Evolutionary conservation across 2,113 vertebrate genomes (phyloP).

Genomic region (Pteruthius melanotis): DNA sequence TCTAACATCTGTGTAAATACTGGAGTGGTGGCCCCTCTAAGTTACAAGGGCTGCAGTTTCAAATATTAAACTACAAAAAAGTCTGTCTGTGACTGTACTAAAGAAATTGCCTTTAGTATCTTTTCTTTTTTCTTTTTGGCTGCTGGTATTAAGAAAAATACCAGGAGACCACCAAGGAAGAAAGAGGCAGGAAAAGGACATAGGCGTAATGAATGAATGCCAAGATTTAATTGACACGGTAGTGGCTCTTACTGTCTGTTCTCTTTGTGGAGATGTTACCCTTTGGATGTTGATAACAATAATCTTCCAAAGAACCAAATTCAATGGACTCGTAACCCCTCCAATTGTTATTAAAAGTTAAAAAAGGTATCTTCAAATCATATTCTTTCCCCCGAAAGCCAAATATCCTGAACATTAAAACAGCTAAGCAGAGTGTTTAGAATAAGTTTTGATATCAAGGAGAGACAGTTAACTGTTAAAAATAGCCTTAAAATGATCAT

Average conservation of each 20-base stretch:
- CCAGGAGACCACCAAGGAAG: conserved; percentile 74
- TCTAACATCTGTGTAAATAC: conserved; percentile 84
- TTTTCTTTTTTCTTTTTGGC: conserved; percentile 46
- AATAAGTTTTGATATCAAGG: background rate
- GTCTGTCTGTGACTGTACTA: conserved; percentile 65
- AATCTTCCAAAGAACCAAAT: background rate
- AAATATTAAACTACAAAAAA: conserved; percentile 76
- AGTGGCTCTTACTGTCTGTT: conserved; percentile 10
- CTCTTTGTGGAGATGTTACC: conserved; percentile 9
- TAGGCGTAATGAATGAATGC: conserved; percentile 66
- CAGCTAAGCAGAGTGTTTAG: background rate
- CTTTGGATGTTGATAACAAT: conserved; percentile 31
- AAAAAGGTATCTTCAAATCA: background rate
- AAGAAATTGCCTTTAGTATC: conserved; percentile 59
- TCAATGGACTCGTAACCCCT: background rate
- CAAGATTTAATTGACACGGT: conserved; percentile 57
- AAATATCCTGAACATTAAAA: background rate
- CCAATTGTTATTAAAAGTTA: background rate
- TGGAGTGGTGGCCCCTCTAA: conserved; percentile 62
- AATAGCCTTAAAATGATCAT: background rate
- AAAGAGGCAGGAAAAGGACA: conserved; percentile 70
- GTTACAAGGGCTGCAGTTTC: conserved; percentile 68
- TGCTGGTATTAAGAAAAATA: conserved; percentile 69
- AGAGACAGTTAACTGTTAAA: background rate
- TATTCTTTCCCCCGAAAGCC: background rate